These are phyloP conservation scores for Drosophila insularis DNA, from an alignment of 1,140 invertebrate species.

Conservation along the genomic window DNA sequence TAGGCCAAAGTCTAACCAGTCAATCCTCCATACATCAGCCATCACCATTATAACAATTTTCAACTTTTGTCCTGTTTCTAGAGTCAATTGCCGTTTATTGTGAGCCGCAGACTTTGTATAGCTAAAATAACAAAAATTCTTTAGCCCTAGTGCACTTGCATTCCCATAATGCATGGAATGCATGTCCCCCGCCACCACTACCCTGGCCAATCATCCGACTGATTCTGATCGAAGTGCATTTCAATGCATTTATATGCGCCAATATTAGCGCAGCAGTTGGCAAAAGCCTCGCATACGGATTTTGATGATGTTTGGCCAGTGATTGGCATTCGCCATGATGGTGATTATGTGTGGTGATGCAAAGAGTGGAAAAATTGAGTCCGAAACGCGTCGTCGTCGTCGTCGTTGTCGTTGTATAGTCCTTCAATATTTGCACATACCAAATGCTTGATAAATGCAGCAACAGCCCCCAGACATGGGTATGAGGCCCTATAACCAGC, in stretches of 20 bases:
- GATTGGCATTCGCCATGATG: slow-evolving; percentile 42
- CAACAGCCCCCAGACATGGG: slow-evolving; percentile 54
- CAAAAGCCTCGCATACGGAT: slow-evolving; percentile 36
- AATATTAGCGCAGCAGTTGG: slow-evolving; percentile 65
- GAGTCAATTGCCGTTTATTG: slow-evolving; percentile 77
- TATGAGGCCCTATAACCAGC: slow-evolving; percentile 19
- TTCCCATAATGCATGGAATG: slow-evolving; percentile 47
- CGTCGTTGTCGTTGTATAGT: slow-evolving; percentile 66
- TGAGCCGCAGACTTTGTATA: slow-evolving; percentile 81
- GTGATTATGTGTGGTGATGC: slow-evolving; percentile 40
- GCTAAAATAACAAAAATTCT: slow-evolving; percentile 77
- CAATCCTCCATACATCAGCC: not conserved
- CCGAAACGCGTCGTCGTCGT: slow-evolving; percentile 51
- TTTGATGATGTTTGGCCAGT: slow-evolving; percentile 77
- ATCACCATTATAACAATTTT: slow-evolving; percentile 25
- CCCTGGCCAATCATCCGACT: slow-evolving; percentile 6
- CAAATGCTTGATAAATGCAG: slow-evolving; percentile 75
- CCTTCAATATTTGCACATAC: slow-evolving; percentile 74
- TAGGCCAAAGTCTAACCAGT: not conserved
- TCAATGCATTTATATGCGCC: slow-evolving; percentile 76
- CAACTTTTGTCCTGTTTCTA: slow-evolving; percentile 43
- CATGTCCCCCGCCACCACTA: slow-evolving; percentile 15
- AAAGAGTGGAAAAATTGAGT: not conserved
- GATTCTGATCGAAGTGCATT: slow-evolving; percentile 55
- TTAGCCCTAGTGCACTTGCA: slow-evolving; percentile 41